Base-by-base conservation (phyloP, 2,113 vertebrate genomes). In the Ailuropoda melanoleuca region DNA sequence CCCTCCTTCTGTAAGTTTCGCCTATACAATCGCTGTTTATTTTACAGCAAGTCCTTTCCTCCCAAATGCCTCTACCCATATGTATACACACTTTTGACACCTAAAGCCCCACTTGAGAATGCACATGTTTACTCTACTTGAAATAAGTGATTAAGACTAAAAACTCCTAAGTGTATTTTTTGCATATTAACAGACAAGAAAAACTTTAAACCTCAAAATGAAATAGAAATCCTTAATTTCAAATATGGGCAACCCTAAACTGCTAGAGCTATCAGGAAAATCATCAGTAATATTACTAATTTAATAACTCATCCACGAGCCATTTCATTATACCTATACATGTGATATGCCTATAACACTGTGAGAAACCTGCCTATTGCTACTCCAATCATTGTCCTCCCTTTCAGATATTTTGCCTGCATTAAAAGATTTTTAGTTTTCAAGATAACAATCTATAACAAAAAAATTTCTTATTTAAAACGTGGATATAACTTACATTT, bases 381-480 rank as follows among this genome's bases (percentile, higher is more conserved):
- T 83, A 68, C 4, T 70, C 34, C 48, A 80, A n/a, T 62, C 11
- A 90, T 8, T 64, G 29, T 39, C 31, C 56, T 90, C 14, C 21
- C 64, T 91, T 92, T 89, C 48, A 94, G 56, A 81, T 15, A 82
- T 43, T 50, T 82, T 48, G 34, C 46, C 26, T 82, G 1, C 23
- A 53, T 78, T 88, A 60, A 60, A 83, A 64, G 62, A 70, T 18
- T 55, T 62, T 75, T 75, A 46, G 4, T 77, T 88, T 70, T 62
- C n/a, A 75, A 96, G 90, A 88, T 83, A 85, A 90, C 26, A 88
- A 55, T 74, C n/a, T 75, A 4, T 10, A 95, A 82, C 14, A 78
- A 85, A 85, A 89, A 17, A 89, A 89, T 81, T 88, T 90, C 84
- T 88, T 90, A 60, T 8, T 70, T 62, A 93, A 95, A 90, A 92